phyloP scores from a whole-genome alignment of 2,113 vertebrate genomes.

The Ranitomeya imitator region DNA sequence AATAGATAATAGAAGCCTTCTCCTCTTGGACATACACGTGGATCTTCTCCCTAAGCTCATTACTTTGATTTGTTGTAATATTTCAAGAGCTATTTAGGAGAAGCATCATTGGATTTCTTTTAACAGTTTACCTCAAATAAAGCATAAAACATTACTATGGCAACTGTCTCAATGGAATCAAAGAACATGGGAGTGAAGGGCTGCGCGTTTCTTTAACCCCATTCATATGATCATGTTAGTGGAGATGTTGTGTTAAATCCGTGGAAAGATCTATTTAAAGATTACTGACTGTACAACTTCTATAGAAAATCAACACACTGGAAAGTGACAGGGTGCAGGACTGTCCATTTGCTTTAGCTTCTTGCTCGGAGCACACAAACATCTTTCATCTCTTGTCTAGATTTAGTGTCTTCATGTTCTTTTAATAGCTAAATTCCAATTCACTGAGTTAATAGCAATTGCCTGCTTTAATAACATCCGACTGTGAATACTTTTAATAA shows the following conservation, averaged over 20 bases:
- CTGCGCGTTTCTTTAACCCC: conserved; percentile 3
- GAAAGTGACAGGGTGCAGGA: neutral
- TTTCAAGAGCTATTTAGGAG: conserved; percentile 59
- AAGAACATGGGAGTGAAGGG: conserved; percentile 52
- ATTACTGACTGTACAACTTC: neutral
- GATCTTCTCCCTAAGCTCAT: neutral
- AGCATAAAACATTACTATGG: conserved; percentile 64
- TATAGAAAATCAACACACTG: neutral
- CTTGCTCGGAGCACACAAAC: neutral
- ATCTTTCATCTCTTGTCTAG: neutral
- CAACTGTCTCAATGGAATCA: conserved; percentile 59
- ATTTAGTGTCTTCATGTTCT: neutral
- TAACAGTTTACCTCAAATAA: conserved; percentile 48
- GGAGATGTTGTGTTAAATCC: neutral
- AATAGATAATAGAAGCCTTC: neutral
- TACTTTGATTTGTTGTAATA: conserved; percentile 60
- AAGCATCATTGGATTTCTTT: conserved; percentile 58
- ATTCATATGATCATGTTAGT: conserved; percentile 26
- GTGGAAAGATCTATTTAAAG: conserved; percentile 31
- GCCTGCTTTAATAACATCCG: neutral
- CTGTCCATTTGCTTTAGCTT: neutral
- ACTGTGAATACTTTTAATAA: neutral
- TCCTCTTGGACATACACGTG: conserved; percentile 35
- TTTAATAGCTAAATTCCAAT: neutral
- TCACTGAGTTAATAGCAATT: neutral